Evolutionary conservation across 2,113 vertebrate genomes (phyloP), one percentile per base, ranked within the genome.

Genomic region (Mungos mungo): DNA sequence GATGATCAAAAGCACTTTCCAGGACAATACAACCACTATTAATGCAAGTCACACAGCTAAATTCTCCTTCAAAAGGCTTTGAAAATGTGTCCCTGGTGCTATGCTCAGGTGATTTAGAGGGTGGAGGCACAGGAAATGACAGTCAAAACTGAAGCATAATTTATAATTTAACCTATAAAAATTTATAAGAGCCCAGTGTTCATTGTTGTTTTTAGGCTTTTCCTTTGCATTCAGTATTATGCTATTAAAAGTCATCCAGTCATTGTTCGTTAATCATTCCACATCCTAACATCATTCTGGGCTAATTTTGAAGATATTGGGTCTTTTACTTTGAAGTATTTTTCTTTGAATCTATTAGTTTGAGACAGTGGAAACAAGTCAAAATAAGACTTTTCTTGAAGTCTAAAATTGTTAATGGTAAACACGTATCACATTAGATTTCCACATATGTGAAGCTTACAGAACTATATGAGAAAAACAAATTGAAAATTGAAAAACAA

Each of bases 401-500:
- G 3, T 23, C 69, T 83, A 84, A 95, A 83, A 94, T 66, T 57
- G 9, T 27, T 52, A 81, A 2, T 2, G 7, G 84, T 71, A 45
- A 95, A 90, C 10, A 77, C 45, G 47, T 50, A 63, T n/a, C 21
- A 60, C 5, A n/a, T 65, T 92, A 89, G 50, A 60, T 11, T 95
- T 95, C 60, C 85, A 65, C 5, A 63, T 57, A 54, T 7, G 10
- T 38, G 21, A 16, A 79, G 4, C 12, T 93, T 79, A 90, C 23
- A n/a, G 23, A 31, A 86, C 31, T 41, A 63, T 8, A 54, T 60
- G 57, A 92, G 63, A 63, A 87, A 87, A 86, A 52, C 16, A 85
- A 83, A 88, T 19, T 50, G 23, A 84, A 96, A 95, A 93, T 16
- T 93, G 77, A 93, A 97, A 94, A 93, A 21, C 7, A 96, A 12